Evolutionary conservation across 2,113 vertebrate species (phyloP).

Genomic region (Semnornis frantzii): DNA sequence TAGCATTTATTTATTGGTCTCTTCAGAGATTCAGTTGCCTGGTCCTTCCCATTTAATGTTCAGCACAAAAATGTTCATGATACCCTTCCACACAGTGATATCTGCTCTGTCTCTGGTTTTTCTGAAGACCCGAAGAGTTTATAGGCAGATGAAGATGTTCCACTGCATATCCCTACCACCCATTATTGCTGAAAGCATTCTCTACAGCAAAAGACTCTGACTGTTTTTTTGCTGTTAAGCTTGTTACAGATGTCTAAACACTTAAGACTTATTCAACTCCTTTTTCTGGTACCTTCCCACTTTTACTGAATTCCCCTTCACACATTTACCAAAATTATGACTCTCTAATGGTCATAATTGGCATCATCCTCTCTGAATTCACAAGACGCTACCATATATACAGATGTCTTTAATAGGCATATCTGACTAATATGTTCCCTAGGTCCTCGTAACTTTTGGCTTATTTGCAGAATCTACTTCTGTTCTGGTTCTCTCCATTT

Average conservation of each 20-base stretch:
- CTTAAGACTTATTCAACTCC: background rate
- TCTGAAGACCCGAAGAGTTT: background rate
- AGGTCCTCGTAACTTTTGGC: slow-evolving; percentile 16
- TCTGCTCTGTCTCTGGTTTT: background rate
- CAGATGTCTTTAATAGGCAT: slow-evolving; percentile 61
- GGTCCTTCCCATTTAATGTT: background rate
- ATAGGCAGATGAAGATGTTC: background rate
- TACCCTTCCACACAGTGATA: background rate
- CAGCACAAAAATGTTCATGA: background rate
- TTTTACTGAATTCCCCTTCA: slow-evolving; percentile 25
- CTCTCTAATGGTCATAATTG: slow-evolving; percentile 5
- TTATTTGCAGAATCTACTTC: slow-evolving; percentile 52
- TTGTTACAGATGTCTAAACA: slow-evolving; percentile 15
- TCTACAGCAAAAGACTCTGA: background rate
- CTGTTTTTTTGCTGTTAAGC: slow-evolving; percentile 7
- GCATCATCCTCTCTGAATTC: slow-evolving; percentile 30
- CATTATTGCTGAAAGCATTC: background rate
- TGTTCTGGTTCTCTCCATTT: slow-evolving; percentile 50
- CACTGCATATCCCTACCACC: background rate
- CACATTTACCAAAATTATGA: slow-evolving; percentile 30
- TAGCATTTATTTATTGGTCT: slow-evolving; percentile 31
- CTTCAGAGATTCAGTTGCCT: slow-evolving; percentile 9
- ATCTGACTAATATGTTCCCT: slow-evolving; percentile 57
- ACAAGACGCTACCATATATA: slow-evolving; percentile 49
- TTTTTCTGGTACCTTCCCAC: slow-evolving; percentile 1